These are phyloP conservation scores for Drosophila pallidifrons DNA, from an alignment of 1,140 invertebrate species.

Conservation along the genomic window DNA sequence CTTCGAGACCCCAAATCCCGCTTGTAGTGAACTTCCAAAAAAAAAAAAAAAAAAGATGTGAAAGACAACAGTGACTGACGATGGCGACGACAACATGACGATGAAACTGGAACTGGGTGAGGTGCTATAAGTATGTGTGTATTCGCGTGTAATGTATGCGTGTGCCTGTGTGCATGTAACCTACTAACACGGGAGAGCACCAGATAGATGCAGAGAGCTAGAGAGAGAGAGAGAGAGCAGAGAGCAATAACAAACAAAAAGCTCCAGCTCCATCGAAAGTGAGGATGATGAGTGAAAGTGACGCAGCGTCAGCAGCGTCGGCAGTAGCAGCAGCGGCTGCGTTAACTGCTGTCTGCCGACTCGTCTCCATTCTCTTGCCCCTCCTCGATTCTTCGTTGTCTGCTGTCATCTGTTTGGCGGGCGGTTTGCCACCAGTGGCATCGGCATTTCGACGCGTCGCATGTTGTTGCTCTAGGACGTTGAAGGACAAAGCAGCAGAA, in stretches of 20 bases:
- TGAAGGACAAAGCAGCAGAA: conserved; percentile 72
- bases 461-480: conserved; percentile 75
- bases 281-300: conserved; percentile 66
- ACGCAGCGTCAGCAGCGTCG: conserved; percentile 18
- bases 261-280: conserved; percentile 55
- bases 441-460: conserved; percentile 49
- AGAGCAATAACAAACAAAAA: conserved; percentile 50
- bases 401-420: conserved; percentile 80
- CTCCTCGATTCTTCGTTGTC: conserved; percentile 9
- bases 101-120: conserved; percentile 9
- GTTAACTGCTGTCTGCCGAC: conserved; percentile 14
- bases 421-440: conserved; percentile 69
- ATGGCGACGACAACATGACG: conserved; percentile 33
- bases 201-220: conserved; percentile 3
- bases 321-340: conserved; percentile 20
- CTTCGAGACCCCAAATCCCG: conserved; percentile 29
- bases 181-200: conserved; percentile 58
- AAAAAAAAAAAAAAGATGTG: conserved; percentile 35
- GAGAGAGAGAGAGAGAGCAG: conserved; percentile 4
- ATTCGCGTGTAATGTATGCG: conserved; percentile 28
- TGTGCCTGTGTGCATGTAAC: conserved; percentile 39
- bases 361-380: background rate
- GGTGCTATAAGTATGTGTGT: conserved; percentile 9
- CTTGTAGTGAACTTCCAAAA: conserved; percentile 24
- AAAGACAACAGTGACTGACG: conserved; percentile 47